These are phyloP conservation scores for Habropoda laboriosa DNA, from an alignment of 1,140 invertebrate genomes.

Conservation along the genomic window DNA sequence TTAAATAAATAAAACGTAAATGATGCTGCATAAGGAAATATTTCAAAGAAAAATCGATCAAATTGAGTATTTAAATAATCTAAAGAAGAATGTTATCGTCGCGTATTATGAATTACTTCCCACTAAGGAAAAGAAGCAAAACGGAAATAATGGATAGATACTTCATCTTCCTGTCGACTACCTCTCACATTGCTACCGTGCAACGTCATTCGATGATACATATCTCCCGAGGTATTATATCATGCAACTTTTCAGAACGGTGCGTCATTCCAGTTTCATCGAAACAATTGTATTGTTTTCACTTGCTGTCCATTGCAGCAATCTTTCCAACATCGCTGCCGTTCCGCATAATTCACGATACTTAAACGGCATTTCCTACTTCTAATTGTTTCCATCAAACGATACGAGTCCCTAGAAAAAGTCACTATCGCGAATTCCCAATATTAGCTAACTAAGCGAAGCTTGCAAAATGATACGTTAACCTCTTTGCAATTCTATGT, in stretches of 20 bases:
- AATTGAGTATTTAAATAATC: not conserved
- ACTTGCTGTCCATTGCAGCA: not conserved
- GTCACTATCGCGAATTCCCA: too few relatives aligned
- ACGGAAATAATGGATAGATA: not conserved
- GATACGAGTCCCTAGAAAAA: not conserved
- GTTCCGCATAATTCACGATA: not conserved
- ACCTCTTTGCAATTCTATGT: too few relatives aligned
- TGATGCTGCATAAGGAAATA: too few relatives aligned
- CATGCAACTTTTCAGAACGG: constrained; percentile 13
- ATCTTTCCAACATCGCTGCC: not conserved
- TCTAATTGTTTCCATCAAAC: too few relatives aligned
- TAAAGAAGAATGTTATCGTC: too few relatives aligned
- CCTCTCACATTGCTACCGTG: not conserved
- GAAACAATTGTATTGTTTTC: constrained; percentile 1
- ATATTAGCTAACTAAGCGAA: too few relatives aligned
- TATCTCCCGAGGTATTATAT: not conserved
- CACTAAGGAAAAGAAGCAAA: not conserved
- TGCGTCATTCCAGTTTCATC: not conserved
- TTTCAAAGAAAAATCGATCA: too few relatives aligned
- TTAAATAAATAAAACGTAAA: too few relatives aligned
- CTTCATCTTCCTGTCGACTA: not conserved
- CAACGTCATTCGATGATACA: constrained; percentile 1
- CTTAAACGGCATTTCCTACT: not conserved
- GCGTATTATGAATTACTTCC: not conserved
- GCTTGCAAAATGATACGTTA: too few relatives aligned